Evolutionary conservation across 2,113 vertebrate genomes (phyloP), one percentile per base, ranked within the genome.

Genomic region (Chaetura pelagica): DNA sequence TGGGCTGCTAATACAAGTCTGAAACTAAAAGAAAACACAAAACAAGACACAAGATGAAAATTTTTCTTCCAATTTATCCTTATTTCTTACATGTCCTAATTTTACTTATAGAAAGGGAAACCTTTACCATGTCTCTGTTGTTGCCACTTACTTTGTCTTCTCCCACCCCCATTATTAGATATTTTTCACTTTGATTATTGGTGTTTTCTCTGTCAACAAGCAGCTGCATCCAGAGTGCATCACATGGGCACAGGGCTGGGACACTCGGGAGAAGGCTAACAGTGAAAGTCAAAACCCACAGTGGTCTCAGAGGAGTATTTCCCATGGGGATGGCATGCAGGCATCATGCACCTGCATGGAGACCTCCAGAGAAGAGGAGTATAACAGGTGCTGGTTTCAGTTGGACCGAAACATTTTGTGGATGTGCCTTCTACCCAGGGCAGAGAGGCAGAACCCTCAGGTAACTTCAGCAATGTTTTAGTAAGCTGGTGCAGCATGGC

Each of bases 391-490:
- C 17, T 55, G 34, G 38, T 48, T 63, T 61, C 34, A 55, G 34
- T 5, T 40, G 27, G 48, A 75, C 8, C 40, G 51, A 68, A 73
- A 71, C 11, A 7, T n/a, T 59, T 68, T 0, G 0, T 24, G 27
- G 8, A 22, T 48, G 15, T 64, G 32, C n/a, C 52, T 72, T 83
- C 30, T 0, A 2, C 26, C 4, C 9, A 38, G 40, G 15, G 6
- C 22, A 32, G 0, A 3, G 18, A 62, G 48, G 5, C 54, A 79
- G 24, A 29, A 80, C 61, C 13, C 15, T 10, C 0, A 0, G 27
- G 34, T 51, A 46, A 30, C 18, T 66, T 66, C 6, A 77, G 46
- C 7, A 30, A 9, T 46, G n/a, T 6, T 58, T 73, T 38, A 69
- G 7, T 30, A 49, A 49, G 1, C 5, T 0, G 1, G n/a, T 20